These are phyloP conservation scores for Gymnoscopelus microlampas DNA, from an alignment of 2,797 vertebrate genomes.

Conservation along the genomic window DNA sequence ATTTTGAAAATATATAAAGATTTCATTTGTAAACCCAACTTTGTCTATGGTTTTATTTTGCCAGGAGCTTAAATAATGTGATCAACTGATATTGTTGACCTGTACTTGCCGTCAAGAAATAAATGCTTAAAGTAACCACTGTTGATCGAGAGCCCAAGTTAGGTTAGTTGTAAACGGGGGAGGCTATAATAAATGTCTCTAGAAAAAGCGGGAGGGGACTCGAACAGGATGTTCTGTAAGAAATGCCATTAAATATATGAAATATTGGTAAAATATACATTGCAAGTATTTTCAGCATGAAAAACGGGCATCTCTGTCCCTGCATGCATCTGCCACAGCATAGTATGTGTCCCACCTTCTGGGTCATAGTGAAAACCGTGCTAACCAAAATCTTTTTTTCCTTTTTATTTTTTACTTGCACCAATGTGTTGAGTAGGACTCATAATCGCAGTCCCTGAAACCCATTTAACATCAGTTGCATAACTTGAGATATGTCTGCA, in stretches of 20 bases:
- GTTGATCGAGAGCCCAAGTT: too few relatives aligned
- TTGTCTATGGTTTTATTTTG: conserved; percentile 57
- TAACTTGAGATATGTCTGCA: conserved; percentile 45
- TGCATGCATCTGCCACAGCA: too few relatives aligned
- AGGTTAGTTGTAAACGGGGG: too few relatives aligned
- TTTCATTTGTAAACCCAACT: conserved; percentile 73
- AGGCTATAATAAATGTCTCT: too few relatives aligned
- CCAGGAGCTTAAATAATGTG: background rate
- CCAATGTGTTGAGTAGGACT: conserved; percentile 49
- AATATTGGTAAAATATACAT: too few relatives aligned
- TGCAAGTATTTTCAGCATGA: too few relatives aligned
- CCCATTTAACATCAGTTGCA: conserved; percentile 39
- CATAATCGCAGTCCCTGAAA: conserved; percentile 37
- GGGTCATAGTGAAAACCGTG: background rate
- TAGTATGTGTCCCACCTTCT: too few relatives aligned
- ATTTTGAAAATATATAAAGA: conserved; percentile 74
- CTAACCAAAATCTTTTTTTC: conserved; percentile 21
- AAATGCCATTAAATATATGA: too few relatives aligned
- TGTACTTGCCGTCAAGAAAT: background rate
- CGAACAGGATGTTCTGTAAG: too few relatives aligned
- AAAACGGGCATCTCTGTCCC: too few relatives aligned
- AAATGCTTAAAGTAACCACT: too few relatives aligned
- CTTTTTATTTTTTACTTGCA: conserved; percentile 23
- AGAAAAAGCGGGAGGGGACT: too few relatives aligned
- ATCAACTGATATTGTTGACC: background rate